Percentiles rank a stretch among this genome's conserved stretches.
These are phyloP conservation scores for Drosophila asahinai DNA, from an alignment of 1,140 invertebrate genomes.

Conservation along the genomic window DNA sequence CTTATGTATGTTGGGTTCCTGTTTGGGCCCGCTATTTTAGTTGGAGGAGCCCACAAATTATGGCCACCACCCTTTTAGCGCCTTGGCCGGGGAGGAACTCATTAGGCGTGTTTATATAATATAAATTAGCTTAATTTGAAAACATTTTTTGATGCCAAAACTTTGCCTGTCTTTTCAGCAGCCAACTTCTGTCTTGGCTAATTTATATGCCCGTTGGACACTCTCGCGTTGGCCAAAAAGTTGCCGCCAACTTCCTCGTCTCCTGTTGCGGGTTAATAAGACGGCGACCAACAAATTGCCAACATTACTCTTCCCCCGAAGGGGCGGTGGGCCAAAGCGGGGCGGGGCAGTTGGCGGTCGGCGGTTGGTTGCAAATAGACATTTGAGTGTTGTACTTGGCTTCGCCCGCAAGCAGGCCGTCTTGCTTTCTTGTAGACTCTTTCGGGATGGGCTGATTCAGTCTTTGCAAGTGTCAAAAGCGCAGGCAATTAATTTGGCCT, in stretches of 20 bases:
- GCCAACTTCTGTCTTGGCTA: constrained; percentile 65
- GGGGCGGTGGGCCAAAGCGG: background rate
- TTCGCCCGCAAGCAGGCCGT: constrained; percentile 36
- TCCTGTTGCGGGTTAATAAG: constrained; percentile 81
- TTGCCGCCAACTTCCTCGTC: constrained; percentile 62
- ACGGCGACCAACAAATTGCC: constrained; percentile 78
- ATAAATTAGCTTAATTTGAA: constrained; percentile 84
- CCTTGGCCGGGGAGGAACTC: constrained; percentile 46
- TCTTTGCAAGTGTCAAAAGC: constrained; percentile 80
- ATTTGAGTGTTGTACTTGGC: constrained; percentile 79
- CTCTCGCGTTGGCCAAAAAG: constrained; percentile 78
- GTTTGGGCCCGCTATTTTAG: constrained; percentile 14
- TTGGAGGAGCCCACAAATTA: constrained; percentile 30
- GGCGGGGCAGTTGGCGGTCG: background rate
- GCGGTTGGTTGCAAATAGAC: constrained; percentile 69
- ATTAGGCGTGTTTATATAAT: constrained; percentile 82
- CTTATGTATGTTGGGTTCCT: constrained; percentile 24
- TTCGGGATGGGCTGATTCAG: constrained; percentile 32
- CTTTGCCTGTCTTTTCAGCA: constrained; percentile 60
- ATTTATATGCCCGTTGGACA: constrained; percentile 83
- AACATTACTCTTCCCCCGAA: constrained; percentile 69
- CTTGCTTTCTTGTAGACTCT: constrained; percentile 67
- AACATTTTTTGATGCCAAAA: constrained; percentile 83
- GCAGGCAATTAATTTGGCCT: constrained; percentile 81
- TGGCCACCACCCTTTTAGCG: constrained; percentile 7